Percentiles rank a stretch among this genome's conserved stretches.
Evolutionary conservation across 2,797 vertebrate species (phyloP).

Genomic region (Gymnoscopelus braueri): DNA sequence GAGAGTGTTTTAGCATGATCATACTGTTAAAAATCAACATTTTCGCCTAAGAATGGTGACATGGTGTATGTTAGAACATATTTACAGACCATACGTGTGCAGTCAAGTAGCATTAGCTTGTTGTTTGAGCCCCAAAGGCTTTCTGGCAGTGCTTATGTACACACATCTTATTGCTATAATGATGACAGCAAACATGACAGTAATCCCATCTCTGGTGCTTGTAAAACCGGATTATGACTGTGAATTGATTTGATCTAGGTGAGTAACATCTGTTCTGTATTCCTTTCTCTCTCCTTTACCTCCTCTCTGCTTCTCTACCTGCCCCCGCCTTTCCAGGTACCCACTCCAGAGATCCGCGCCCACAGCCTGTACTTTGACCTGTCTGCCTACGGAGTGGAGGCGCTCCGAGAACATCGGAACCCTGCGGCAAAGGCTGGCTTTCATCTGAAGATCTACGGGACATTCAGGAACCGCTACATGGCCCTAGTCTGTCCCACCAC

Average conservation of each 20-base stretch:
- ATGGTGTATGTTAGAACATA: too few species aligned
- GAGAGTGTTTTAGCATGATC: too few species aligned
- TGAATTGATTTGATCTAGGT: conserved; percentile 9
- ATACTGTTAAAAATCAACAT: too few species aligned
- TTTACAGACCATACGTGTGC: too few species aligned
- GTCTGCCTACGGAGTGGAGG: conserved; percentile 84
- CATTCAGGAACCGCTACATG: conserved; percentile 84
- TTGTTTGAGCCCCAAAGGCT: too few species aligned
- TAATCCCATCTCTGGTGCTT: neutral
- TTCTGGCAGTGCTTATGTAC: neutral
- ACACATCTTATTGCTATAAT: conserved; percentile 3
- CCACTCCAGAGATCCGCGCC: conserved; percentile 85
- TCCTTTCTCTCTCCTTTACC: neutral
- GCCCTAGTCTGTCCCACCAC: conserved; percentile 80
- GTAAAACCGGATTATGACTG: conserved; percentile 7
- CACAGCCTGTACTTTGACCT: conserved; percentile 85
- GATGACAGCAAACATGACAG: conserved; percentile 12
- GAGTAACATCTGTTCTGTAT: neutral
- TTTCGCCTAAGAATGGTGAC: too few species aligned
- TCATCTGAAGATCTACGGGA: conserved; percentile 87
- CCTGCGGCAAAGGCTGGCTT: conserved; percentile 76
- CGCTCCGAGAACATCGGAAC: conserved; percentile 70
- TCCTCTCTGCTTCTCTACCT: neutral
- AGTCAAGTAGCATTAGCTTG: too few species aligned
- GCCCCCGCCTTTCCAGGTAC: conserved; percentile 69